Evolutionary conservation across 2,888 invertebrate genomes (phyloP), one percentile per base, ranked within the genome.

Genomic region (Drosophila peninsularis): DNA sequence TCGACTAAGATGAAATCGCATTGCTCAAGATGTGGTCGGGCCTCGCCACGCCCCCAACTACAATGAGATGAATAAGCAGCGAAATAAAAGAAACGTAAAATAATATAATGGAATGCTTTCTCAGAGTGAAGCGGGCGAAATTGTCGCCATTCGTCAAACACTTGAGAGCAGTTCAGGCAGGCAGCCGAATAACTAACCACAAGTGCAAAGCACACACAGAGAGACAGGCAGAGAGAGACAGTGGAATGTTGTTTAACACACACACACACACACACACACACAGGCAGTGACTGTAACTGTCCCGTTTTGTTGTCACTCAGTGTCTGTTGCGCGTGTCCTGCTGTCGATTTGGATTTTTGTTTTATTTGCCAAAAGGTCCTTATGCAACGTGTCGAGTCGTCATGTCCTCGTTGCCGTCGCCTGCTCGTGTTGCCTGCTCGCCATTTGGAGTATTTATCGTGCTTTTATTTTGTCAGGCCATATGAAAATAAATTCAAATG

Each of bases 401-500:
- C 75, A 65, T 70, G 63, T 77, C 53, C 60, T 58, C 42, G 45
- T 55, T 60, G 71, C 6, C 37, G 39, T 50, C 30, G 69, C 49
- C 37, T 49, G 34, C 19, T 53, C 19, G 2, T 24, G 37, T 36
- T 66, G 47, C 14, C 56, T 56, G 55, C 41, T 50, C 53, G 50
- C 61, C 69, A 63, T 67, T 79, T 77, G 45, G 50, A 68, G 86
- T 88, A 75, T 88, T 89, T 89, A 86, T 78, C 71, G 83, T 80
- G 88, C 89, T 88, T 89, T 89, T 88, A 85, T 89, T 86, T 82
- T 82, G 88, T 68, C 72, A 80, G 75, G 62, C 52, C 77, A 78
- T 62, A 70, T 78, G 83, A 85, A 88, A 89, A 86, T 85, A 88
- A 82, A 90, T 90, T 90, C 80, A 86, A 90, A 90, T 90, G 91